Conservation (phyloP, 2,888 invertebrate species). For the Hyposoter didymator region DNA sequence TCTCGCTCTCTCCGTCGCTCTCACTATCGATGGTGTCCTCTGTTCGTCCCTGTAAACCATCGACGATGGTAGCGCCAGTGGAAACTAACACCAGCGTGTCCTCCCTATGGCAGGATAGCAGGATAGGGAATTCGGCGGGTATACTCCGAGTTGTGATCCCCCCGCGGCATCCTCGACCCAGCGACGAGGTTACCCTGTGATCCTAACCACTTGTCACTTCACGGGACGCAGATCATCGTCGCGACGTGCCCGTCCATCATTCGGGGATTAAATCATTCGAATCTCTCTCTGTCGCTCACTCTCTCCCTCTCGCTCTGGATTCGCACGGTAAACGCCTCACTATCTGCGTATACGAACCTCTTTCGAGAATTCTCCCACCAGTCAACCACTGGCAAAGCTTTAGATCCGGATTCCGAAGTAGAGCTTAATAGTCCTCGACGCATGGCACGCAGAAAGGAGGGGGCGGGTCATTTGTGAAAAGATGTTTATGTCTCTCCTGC, state of each 20-base stretch:
- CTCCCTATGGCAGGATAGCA: slow-evolving; percentile 44
- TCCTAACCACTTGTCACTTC: slow-evolving; percentile 84
- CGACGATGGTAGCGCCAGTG: slow-evolving; percentile 66
- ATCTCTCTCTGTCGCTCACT: slow-evolving; percentile 73
- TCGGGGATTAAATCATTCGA: slow-evolving; percentile 83
- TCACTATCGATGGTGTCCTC: slow-evolving; percentile 50
- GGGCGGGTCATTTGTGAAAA: slow-evolving; percentile 47
- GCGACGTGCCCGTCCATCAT: slow-evolving; percentile 83
- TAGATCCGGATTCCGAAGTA: slow-evolving; percentile 67
- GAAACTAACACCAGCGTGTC: slow-evolving; percentile 51
- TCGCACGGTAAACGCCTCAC: slow-evolving; percentile 56
- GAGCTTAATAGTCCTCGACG: slow-evolving; percentile 69
- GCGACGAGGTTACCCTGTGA: slow-evolving; percentile 79
- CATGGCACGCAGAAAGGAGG: slow-evolving; percentile 44
- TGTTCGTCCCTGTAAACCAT: slow-evolving; percentile 73
- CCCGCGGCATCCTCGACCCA: slow-evolving; percentile 68
- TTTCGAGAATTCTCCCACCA: slow-evolving; percentile 60
- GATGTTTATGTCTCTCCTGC: not conserved
- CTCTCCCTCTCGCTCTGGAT: slow-evolving; percentile 47
- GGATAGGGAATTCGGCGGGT: slow-evolving; percentile 51
- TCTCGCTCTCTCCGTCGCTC: slow-evolving; percentile 44
- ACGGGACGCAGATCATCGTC: slow-evolving; percentile 83
- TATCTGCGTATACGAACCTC: slow-evolving; percentile 48
- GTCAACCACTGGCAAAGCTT: slow-evolving; percentile 46
- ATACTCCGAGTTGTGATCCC: slow-evolving; percentile 60